Percentiles rank a stretch among this genome's conserved stretches.
These are phyloP conservation scores for Drosophila setosimentum DNA, from an alignment of 2,888 invertebrate species.

Conservation along the genomic window DNA sequence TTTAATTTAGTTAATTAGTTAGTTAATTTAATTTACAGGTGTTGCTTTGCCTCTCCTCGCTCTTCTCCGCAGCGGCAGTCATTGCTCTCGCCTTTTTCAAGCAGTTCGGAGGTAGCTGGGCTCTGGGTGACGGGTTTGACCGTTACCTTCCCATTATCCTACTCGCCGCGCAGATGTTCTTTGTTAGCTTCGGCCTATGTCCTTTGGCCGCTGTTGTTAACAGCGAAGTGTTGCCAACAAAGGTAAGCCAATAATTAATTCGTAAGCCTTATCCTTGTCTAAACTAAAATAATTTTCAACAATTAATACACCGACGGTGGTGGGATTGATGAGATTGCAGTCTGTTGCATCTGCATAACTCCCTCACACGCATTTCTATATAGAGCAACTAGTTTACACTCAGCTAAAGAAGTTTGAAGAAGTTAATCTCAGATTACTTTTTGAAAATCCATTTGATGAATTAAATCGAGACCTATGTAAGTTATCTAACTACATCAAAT, in stretches of 20 bases:
- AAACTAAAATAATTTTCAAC: background rate
- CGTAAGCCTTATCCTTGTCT: background rate
- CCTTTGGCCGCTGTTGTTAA: conserved; percentile 78
- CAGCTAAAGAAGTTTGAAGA: background rate
- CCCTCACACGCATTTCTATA: background rate
- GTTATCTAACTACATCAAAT: background rate
- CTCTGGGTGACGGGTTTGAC: conserved; percentile 30
- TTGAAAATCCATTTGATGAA: background rate
- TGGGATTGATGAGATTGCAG: background rate
- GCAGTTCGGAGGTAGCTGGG: conserved; percentile 46
- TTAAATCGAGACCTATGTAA: background rate
- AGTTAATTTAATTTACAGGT: conserved; percentile 62
- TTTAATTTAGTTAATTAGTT: too few species aligned
- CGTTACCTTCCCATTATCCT: conserved; percentile 67
- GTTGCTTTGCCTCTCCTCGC: conserved; percentile 69
- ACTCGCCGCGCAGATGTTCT: conserved; percentile 66
- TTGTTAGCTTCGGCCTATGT: conserved; percentile 78
- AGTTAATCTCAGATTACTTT: background rate
- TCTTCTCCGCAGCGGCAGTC: conserved; percentile 67
- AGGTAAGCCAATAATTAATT: conserved; percentile 58
- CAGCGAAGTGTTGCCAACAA: conserved; percentile 76
- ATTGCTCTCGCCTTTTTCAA: conserved; percentile 60
- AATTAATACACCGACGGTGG: background rate
- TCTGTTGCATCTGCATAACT: background rate
- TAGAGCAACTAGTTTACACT: background rate